Base-by-base conservation (phyloP, 2,797 vertebrate genomes). In the Linurgus olivaceus region DNA sequence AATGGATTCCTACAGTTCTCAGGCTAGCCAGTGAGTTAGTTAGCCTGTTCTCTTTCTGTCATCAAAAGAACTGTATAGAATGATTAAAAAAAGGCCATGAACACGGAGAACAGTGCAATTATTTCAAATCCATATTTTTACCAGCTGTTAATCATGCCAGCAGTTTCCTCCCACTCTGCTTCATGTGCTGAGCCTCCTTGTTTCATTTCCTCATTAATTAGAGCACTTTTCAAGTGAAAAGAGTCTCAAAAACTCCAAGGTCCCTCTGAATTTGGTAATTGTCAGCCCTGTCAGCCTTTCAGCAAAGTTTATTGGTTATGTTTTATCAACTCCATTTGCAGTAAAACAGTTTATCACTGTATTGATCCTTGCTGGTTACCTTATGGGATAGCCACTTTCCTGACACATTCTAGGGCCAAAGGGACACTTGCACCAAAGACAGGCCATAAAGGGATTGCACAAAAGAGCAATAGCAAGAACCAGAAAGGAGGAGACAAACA, bases 131-230 rank as follows among this genome's bases (percentile, higher is more conserved):
- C 17, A 1, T 77, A 11, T 61, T 95, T 96, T 80, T 58, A 54
- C 74, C 66, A 90, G 68, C 51, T 87, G 68, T 80, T 93, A 93
- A 89, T 93, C 72, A 59, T 51, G 47, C 65, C 75, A 75, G 50
- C 42, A 87, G n/a, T 85, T 94, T 79, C 48, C 61, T 93, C 68
- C 59, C 67, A 28, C 35, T 87, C 71, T 75, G 74, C 68, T 94
- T 93, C 84, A 40, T 42, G 48, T 50, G 35, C 78, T 83, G 38
- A 73, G 57, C 38, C 21, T 66, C 52, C 77, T 92, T 5, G 1
- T 85, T 93, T 91, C 65, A 62, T 94, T 83, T 95, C 68, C 83
- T 72, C 54, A 55, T 74, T 68, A 91, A 93, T 86, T 85, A 88
- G 75, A 47, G 68, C 15, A 48, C 54, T 93, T 77, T 35, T 47